phyloP scores from a whole-genome alignment of 2,797 vertebrate genomes.

The Knipowitschia caucasica region DNA sequence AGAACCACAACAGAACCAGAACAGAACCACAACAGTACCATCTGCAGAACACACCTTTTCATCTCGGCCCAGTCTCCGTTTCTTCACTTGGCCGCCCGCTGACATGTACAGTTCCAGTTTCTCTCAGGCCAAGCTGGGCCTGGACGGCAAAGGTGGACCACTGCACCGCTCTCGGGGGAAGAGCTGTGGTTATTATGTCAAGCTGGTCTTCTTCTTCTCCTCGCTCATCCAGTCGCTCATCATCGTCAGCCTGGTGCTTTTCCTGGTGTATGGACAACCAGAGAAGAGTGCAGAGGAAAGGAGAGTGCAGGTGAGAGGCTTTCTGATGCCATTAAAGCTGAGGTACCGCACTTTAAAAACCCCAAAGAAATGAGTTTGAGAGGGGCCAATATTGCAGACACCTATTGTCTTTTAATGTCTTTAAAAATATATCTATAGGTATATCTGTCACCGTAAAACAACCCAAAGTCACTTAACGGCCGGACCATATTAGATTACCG shows the following conservation, averaged over 20 bases:
- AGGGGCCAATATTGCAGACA: no score
- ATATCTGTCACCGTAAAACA: no score
- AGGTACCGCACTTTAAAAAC: no score
- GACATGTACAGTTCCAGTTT: conserved; percentile 78
- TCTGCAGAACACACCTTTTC: no score
- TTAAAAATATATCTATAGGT: no score
- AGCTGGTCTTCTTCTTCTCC: conserved; percentile 89
- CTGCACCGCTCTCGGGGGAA: conserved; percentile 60
- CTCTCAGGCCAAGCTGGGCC: conserved; percentile 69
- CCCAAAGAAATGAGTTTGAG: no score
- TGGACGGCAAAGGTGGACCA: conserved; percentile 60
- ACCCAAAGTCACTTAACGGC: no score
- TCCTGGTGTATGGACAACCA: conserved; percentile 89
- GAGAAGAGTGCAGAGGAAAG: conserved; percentile 76
- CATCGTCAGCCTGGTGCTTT: conserved; percentile 91
- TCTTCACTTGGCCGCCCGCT: conserved; percentile 47
- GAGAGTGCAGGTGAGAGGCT: conserved; percentile 59
- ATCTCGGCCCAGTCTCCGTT: no score
- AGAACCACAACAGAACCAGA: no score
- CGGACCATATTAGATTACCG: no score
- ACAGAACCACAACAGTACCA: no score
- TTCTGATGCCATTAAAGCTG: neutral
- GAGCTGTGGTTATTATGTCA: conserved; percentile 87
- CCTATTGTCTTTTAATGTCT: no score
- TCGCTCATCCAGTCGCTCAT: conserved; percentile 94